Conservation (phyloP, 1,140 invertebrate species). For the Pseudomyrmex gracilis region DNA sequence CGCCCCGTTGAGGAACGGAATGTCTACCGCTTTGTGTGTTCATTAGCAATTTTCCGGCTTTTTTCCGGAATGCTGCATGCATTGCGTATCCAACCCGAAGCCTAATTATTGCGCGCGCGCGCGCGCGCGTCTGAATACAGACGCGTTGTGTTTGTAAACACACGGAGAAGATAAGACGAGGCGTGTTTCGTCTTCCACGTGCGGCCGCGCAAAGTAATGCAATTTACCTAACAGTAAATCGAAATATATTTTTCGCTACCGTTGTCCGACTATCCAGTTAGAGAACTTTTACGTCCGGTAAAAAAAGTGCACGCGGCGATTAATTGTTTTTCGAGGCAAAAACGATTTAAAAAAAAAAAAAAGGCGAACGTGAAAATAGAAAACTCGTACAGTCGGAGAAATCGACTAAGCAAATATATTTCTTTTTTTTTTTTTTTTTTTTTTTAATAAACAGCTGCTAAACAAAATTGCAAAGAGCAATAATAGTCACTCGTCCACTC, state of each 20-base stretch:
- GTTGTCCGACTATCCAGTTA: not conserved
- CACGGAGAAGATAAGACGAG: not conserved
- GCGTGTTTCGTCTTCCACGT: constrained; percentile 30
- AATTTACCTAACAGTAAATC: constrained; percentile 44
- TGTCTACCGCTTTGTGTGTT: constrained; percentile 44
- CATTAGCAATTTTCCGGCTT: constrained; percentile 55
- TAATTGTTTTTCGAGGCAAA: not conserved
- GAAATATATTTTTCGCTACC: constrained; percentile 1
- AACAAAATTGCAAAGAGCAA: not conserved
- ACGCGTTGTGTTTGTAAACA: not conserved
- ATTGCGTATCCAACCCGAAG: constrained; percentile 46
- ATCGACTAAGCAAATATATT: not conserved
- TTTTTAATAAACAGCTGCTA: no score
- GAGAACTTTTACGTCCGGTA: not conserved
- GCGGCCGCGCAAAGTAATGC: constrained; percentile 8
- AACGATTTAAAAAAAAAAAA: not conserved
- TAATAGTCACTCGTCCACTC: not conserved
- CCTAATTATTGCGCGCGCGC: constrained; percentile 39
- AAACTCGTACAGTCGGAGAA: no score
- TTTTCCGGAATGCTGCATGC: constrained; percentile 46
- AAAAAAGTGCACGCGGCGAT: not conserved
- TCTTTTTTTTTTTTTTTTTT: not conserved
- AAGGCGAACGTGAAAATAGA: not conserved
- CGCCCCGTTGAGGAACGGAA: constrained; percentile 33
- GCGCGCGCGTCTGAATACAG: constrained; percentile 20